phyloP scores from a whole-genome alignment of 2,113 vertebrate genomes.

The Festucalex cinctus region DNA sequence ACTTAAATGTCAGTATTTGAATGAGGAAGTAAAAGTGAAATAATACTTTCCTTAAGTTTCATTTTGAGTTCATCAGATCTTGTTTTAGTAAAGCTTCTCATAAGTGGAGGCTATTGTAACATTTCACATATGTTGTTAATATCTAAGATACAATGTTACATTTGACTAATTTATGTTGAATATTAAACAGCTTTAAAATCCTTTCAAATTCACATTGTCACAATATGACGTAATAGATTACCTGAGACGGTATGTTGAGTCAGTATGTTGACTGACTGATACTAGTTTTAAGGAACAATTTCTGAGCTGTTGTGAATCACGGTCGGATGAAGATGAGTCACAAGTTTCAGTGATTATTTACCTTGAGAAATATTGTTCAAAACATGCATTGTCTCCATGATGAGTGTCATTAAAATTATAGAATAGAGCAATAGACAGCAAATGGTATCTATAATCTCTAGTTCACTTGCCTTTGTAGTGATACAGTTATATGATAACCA shows the following conservation, averaged over 20 bases:
- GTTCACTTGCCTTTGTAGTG: neutral
- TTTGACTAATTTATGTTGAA: neutral
- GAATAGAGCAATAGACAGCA: neutral
- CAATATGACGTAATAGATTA: conserved; percentile 21
- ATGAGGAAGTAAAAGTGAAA: neutral
- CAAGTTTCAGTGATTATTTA: neutral
- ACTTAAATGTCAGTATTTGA: neutral
- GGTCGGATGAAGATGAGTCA: conserved; percentile 26
- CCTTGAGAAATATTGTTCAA: neutral
- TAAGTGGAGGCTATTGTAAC: neutral
- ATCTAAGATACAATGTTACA: neutral
- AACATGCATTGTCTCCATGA: neutral
- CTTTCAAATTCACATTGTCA: neutral
- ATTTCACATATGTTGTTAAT: neutral
- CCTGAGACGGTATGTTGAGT: neutral
- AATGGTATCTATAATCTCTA: neutral
- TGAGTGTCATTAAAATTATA: neutral
- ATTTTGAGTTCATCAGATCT: neutral
- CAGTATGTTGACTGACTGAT: conserved; percentile 29
- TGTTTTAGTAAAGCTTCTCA: neutral
- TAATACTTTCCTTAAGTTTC: neutral
- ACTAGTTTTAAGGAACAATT: conserved; percentile 27
- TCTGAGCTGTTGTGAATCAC: conserved; percentile 27
- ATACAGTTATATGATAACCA: neutral
- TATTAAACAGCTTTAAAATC: neutral